Evolutionary conservation across 2,888 invertebrate genomes (phyloP).

Genomic region (Girardia tigrina): DNA sequence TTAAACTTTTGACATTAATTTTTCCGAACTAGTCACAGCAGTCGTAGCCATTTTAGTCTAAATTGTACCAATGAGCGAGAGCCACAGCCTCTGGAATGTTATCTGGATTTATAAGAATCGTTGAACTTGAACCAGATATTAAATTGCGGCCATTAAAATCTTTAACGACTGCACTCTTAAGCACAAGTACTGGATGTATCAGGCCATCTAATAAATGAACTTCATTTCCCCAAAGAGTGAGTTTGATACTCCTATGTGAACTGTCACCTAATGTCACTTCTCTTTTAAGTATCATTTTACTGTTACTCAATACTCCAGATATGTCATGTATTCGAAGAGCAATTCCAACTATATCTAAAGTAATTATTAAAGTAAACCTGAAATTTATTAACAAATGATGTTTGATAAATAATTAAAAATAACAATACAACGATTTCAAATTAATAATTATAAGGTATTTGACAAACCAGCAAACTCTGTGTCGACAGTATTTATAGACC

Average conservation of each 20-base stretch:
- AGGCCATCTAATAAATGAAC: slow-evolving; percentile 52
- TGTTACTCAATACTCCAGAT: slow-evolving; percentile 62
- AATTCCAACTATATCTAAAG: slow-evolving; percentile 58
- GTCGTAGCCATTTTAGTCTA: no score
- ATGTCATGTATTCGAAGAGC: slow-evolving; percentile 64
- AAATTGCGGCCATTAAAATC: slow-evolving; percentile 59
- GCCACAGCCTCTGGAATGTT: slow-evolving; percentile 64
- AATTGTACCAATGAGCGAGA: slow-evolving; percentile 82
- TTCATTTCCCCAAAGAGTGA: slow-evolving; percentile 76
- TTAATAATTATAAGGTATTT: no score
- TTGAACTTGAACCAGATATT: background rate
- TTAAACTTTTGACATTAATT: no score
- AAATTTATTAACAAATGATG: no score
- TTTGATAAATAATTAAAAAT: no score
- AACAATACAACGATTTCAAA: no score
- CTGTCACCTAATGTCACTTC: slow-evolving; percentile 74
- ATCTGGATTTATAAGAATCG: slow-evolving; percentile 18
- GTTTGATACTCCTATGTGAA: slow-evolving; percentile 61
- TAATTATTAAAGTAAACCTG: background rate
- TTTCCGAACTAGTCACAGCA: no score
- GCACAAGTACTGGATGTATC: slow-evolving; percentile 66
- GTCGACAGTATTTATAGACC: no score
- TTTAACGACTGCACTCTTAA: slow-evolving; percentile 68
- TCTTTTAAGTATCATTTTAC: slow-evolving; percentile 72
- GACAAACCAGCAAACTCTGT: no score